Conservation (phyloP, 1,140 invertebrate species). For the Alviniconcha marisindica region DNA sequence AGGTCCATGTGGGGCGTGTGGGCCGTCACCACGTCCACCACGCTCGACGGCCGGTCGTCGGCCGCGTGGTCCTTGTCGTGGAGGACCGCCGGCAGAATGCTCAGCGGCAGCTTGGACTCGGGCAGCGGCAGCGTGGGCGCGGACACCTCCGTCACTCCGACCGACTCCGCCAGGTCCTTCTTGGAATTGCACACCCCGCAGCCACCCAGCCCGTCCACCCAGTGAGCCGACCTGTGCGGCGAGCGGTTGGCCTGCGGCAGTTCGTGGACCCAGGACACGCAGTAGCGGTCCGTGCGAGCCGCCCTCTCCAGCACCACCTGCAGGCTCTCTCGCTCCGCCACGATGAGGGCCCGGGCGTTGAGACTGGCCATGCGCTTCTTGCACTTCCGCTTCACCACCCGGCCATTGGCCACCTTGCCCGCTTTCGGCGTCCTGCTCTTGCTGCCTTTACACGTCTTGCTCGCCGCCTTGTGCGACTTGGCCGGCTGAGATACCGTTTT, state of each 20-base stretch:
- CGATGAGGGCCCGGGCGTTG: conserved; percentile 46
- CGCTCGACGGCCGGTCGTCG: conserved; percentile 51
- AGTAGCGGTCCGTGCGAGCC: conserved; percentile 46
- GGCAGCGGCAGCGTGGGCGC: neutral
- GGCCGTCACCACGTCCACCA: conserved; percentile 45
- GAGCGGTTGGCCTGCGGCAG: neutral
- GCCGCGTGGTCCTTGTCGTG: conserved; percentile 32
- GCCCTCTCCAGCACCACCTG: conserved; percentile 43
- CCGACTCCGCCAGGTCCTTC: conserved; percentile 26
- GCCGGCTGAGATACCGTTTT: too few species aligned
- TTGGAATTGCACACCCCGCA: conserved; percentile 24
- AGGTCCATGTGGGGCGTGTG: conserved; percentile 46
- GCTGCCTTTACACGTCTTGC: neutral
- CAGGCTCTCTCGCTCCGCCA: conserved; percentile 34
- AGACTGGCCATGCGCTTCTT: conserved; percentile 51
- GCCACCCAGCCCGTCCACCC: conserved; percentile 47
- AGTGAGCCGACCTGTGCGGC: conserved; percentile 26
- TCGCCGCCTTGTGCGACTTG: neutral
- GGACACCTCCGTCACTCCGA: conserved; percentile 13
- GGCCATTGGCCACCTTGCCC: neutral
- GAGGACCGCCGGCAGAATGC: conserved; percentile 23
- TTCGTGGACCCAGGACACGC: conserved; percentile 40
- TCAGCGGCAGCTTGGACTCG: conserved; percentile 17
- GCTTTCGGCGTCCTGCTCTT: neutral
- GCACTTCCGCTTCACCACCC: conserved; percentile 39